Conservation (phyloP, 2,797 vertebrate species). For the Pangasius krempfi region DNA sequence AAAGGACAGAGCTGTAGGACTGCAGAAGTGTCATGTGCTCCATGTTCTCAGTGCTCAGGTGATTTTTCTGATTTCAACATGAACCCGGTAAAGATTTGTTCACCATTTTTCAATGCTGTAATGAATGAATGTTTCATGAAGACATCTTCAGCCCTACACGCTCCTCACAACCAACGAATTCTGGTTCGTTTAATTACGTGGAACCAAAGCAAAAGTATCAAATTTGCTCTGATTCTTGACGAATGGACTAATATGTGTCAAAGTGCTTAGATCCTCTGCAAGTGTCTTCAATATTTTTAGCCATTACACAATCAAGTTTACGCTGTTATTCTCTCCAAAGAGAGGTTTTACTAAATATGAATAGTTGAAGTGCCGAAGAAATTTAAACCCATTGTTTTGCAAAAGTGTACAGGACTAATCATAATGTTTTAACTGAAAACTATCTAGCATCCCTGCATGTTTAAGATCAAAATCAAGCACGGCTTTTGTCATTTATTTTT, state of each 20-base stretch:
- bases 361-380: neutral
- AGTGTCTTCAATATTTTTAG: neutral
- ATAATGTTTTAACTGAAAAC: neutral
- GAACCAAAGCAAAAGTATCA: neutral
- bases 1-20: neutral
- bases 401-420: neutral
- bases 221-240: neutral
- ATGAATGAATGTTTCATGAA: neutral
- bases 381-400: neutral
- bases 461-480: neutral
- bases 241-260: too few species aligned
- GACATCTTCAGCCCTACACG: neutral
- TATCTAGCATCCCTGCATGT: neutral
- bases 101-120: neutral
- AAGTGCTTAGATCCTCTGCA: too few species aligned
- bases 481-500: neutral
- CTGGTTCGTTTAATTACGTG: neutral
- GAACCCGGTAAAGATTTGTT: neutral
- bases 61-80: neutral
- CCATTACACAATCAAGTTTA: neutral
- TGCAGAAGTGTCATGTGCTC: neutral
- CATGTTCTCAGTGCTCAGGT: too few species aligned
- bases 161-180: neutral
- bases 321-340: neutral
- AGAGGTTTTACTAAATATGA: neutral